A percentile compares a stretch with the other conserved stretches of the same genome.
Conservation (phyloP, 2,797 vertebrate genomes). For the Pseudomugil tenellus region DNA sequence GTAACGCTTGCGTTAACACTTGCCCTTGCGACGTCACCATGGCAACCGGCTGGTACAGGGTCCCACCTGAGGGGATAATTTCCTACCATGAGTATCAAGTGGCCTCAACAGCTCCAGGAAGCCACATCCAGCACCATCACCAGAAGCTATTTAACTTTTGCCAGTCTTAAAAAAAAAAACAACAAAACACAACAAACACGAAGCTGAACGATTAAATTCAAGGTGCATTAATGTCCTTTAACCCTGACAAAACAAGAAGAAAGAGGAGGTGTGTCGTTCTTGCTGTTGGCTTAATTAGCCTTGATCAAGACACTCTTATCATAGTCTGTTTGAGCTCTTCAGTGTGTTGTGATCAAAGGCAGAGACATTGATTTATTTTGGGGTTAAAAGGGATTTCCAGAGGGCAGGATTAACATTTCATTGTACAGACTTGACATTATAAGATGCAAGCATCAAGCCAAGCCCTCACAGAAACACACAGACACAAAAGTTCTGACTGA, state of each 20-base stretch:
- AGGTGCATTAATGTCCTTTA: constrained; percentile 61
- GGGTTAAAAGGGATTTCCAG: constrained; percentile 75
- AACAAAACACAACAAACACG: constrained; percentile 44
- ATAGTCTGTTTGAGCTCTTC: constrained; percentile 73
- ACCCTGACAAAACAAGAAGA: constrained; percentile 29
- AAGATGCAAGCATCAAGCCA: constrained; percentile 39
- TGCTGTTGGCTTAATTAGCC: constrained; percentile 70
- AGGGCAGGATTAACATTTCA: constrained; percentile 79
- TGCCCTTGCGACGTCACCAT: constrained; percentile 99
- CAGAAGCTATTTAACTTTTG: constrained; percentile 46
- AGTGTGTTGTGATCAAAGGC: constrained; percentile 73
- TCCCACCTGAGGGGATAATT: constrained; percentile 89
- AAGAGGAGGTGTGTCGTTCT: constrained; percentile 37
- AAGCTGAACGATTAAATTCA: constrained; percentile 56
- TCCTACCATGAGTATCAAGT: constrained; percentile 68
- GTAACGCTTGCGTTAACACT: constrained; percentile 94
- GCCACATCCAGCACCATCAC: constrained; percentile 21
- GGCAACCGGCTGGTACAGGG: constrained; percentile 97
- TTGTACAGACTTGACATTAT: constrained; percentile 65
- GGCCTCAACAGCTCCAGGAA: constrained; percentile 55
- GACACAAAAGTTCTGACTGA: constrained; percentile 7
- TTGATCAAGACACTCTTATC: constrained; percentile 74
- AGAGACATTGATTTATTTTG: constrained; percentile 77
- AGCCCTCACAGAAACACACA: constrained; percentile 12
- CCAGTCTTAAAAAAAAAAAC: constrained; percentile 45